Base-by-base conservation (phyloP, 1,140 invertebrate species). In the Orussus abietinus region DNA sequence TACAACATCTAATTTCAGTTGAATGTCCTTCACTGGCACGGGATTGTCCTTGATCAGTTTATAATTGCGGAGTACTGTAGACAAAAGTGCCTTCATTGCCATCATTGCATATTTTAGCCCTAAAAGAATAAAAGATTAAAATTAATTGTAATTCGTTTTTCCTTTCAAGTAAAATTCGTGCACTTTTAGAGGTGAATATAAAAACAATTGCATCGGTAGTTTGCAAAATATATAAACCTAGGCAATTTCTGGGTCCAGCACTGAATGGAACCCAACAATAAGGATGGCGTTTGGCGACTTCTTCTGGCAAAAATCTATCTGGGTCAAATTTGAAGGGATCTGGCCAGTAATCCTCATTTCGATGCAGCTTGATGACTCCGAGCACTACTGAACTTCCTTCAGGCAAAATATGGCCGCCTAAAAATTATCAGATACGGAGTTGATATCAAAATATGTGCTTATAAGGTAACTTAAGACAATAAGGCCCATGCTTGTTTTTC, bases 241-340 rank as follows among this genome's bases (percentile, higher is more conserved):
- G 74, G 44, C 80, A 82, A 54, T 80, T 80, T 39, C 79, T 66
- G 10, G 71, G 65, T 7, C 80, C 80, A 39, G 77, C 77, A 31
- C 77, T 78, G 56, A 84, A 84, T 7, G 81, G 81, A 18, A 80
- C 60, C 45, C 70, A 82, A 9, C 63, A 40, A 34, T 66, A 75
- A 3, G 56, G 71, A 53, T 69, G 75, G 14, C 78, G 50, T 17
- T 58, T 55, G 5, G 53, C 38, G 11, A 55, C 36, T 43, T 76
- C 73, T 47, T 82, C 80, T 0, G 75, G 71, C n/a, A 80, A 49
- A 61, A 85, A 85, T 50, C 81, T 65, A 22, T 84, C 81, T 0
- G 83, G 84, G 62, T 82, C 66, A 54, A 82, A 86, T 14, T 37
- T 63, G 9, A 82, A 69, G 5, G 83, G 81, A 46, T 85, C 70